These are phyloP conservation scores for Nothoprocta perdicaria DNA, from an alignment of 2,113 vertebrate genomes.

Conservation along the genomic window DNA sequence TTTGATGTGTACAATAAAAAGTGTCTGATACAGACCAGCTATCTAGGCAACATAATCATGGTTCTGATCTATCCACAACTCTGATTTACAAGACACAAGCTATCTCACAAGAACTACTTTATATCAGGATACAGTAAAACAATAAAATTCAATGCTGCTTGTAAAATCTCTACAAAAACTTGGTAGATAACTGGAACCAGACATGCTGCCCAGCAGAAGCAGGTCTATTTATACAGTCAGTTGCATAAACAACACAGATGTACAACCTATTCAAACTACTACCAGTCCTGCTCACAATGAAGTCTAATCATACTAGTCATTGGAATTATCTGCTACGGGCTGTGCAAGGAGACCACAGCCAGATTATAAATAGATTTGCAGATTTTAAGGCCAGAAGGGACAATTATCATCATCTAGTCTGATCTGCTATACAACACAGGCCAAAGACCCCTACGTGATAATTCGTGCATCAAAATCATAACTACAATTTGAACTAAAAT, in stretches of 20 bases:
- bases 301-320: neutral
- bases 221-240: neutral
- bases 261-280: neutral
- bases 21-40: neutral
- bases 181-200: slow-evolving; percentile 43
- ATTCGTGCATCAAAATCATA: neutral
- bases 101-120: slow-evolving; percentile 11
- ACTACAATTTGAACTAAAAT: neutral
- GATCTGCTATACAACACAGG: neutral
- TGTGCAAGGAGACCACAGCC: neutral
- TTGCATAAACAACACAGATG: neutral
- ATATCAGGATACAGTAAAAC: slow-evolving; percentile 10
- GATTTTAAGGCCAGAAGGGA: slow-evolving; percentile 7
- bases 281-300: neutral
- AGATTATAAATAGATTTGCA: slow-evolving; percentile 19
- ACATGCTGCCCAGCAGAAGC: neutral
- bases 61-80: neutral
- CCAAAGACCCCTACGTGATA: neutral
- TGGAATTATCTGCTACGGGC: neutral
- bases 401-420: neutral
- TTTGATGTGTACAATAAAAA: neutral
- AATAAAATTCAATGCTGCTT: slow-evolving; percentile 19
- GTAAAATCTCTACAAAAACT: slow-evolving; percentile 23
- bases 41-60: slow-evolving; percentile 11
- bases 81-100: slow-evolving; percentile 33